These are phyloP conservation scores for Charina bottae DNA, from an alignment of 2,113 vertebrate species.

Conservation along the genomic window DNA sequence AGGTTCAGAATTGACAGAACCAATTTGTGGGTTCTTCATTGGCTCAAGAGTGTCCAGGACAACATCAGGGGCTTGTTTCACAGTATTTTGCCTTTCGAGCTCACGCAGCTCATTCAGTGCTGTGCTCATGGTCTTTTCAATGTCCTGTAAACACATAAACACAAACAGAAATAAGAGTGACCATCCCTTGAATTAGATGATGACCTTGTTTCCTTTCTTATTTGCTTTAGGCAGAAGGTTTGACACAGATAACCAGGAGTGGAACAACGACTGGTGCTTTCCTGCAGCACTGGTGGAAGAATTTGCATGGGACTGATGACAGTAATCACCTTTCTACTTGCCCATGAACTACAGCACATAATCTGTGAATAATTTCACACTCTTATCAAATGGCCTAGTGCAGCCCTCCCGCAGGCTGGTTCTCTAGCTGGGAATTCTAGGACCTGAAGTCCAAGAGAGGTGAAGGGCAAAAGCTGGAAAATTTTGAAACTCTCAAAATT, in stretches of 20 bases:
- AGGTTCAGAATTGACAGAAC: slow-evolving; percentile 85
- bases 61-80: slow-evolving; percentile 94
- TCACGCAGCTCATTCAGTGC: slow-evolving; percentile 94
- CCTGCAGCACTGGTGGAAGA: background rate
- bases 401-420: background rate
- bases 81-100: slow-evolving; percentile 93
- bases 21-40: slow-evolving; percentile 84
- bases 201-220: background rate
- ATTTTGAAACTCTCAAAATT: background rate
- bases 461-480: background rate
- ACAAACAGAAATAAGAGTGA: background rate
- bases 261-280: background rate
- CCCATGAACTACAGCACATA: background rate
- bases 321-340: background rate
- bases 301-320: background rate
- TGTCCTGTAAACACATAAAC: slow-evolving; percentile 79
- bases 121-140: slow-evolving; percentile 98
- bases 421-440: background rate
- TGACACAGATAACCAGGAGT: background rate
- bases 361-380: background rate
- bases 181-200: slow-evolving; percentile 31
- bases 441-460: background rate
- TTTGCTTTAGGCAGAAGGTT: background rate
- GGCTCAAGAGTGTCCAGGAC: slow-evolving; percentile 97
- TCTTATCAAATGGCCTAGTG: background rate